A percentile compares a stretch with the other conserved stretches of the same genome.
These are phyloP conservation scores for Drosophila parvula DNA, from an alignment of 1,140 invertebrate species.

Conservation along the genomic window DNA sequence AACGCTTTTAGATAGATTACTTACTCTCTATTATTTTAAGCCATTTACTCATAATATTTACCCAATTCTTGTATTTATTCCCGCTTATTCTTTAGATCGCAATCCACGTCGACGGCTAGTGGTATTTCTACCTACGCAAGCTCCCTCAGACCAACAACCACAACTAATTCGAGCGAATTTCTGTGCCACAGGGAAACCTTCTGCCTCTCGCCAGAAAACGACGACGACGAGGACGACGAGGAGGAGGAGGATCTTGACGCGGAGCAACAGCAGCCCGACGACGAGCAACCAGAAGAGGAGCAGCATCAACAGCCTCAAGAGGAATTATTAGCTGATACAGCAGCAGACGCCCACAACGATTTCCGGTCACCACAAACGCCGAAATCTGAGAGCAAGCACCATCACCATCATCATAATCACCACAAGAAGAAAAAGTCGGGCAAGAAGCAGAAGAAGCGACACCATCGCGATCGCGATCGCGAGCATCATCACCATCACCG, in stretches of 20 bases:
- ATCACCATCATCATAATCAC: conserved; percentile 67
- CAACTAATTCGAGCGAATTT: conserved; percentile 84
- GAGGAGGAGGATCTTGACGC: conserved; percentile 38
- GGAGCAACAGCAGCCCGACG: conserved; percentile 31
- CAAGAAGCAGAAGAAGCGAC: conserved; percentile 79
- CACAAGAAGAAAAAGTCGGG: conserved; percentile 80
- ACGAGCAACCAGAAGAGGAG: conserved; percentile 16
- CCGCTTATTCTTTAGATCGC: conserved; percentile 65
- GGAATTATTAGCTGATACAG: conserved; percentile 39
- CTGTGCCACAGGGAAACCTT: conserved; percentile 83
- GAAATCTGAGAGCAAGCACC: conserved; percentile 62
- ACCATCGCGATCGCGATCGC: conserved; percentile 57
- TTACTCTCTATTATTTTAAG: too few relatives aligned
- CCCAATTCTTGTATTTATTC: not conserved
- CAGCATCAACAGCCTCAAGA: conserved; percentile 21
- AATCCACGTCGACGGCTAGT: conserved; percentile 84
- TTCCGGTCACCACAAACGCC: conserved; percentile 67
- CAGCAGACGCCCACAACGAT: conserved; percentile 31
- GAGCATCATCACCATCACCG: conserved; percentile 71
- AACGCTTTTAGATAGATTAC: not conserved
- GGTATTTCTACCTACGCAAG: conserved; percentile 84
- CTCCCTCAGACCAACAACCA: conserved; percentile 80
- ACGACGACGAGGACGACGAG: conserved; percentile 62
- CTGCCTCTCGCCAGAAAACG: conserved; percentile 78
- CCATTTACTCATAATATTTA: not conserved